Base-by-base conservation (phyloP, 2,797 vertebrate genomes). In the Poeciliopsis presidionis region DNA sequence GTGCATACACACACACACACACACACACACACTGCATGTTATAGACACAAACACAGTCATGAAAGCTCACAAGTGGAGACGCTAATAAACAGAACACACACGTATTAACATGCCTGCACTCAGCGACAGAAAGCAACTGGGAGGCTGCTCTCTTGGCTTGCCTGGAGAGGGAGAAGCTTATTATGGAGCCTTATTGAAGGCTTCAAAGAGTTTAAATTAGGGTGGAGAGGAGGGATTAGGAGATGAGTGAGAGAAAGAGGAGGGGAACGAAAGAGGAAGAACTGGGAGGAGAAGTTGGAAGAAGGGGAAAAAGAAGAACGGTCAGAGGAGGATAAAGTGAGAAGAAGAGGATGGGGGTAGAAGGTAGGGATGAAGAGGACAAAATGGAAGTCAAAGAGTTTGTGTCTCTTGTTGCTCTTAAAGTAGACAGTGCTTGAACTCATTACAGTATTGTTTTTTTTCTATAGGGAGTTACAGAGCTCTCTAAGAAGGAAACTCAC, bases 141-240 rank as follows among this genome's bases (percentile, higher is more conserved):
- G 93, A 93, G 92, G 91, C 92, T 89, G 91, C 88, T 92, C 92
- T 89, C 91, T 90, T 91, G 91, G 88, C 90, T 94, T 87, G 91
- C 93, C 94, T 93, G 91, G 90, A 95, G 94, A 95, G 91, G 91
- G 90, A 94, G 92, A 94, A 90, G 93, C 94, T 94, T 95, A 95
- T 94, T 94, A 95, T 95, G 94, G 92, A 92, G 90, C 92, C 91
- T 93, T 91, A 94, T 94, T 95, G 94, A 95, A 95, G 92, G 92
- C 93, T 94, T 95, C 94, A 95, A 95, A 95, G 94, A 95, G 93
- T 94, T 94, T 94, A 95, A 95, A 95, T 95, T 95, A 93, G 93
- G 93, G 91, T 94, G 93, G 93, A 94, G 92, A 94, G 91, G 91
- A 92, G 90, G 93, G 93, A 94, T 94, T 93, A 95, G 90, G 90